phyloP scores from a whole-genome alignment of 2,797 vertebrate species.

The Leptatherina wallacei region DNA sequence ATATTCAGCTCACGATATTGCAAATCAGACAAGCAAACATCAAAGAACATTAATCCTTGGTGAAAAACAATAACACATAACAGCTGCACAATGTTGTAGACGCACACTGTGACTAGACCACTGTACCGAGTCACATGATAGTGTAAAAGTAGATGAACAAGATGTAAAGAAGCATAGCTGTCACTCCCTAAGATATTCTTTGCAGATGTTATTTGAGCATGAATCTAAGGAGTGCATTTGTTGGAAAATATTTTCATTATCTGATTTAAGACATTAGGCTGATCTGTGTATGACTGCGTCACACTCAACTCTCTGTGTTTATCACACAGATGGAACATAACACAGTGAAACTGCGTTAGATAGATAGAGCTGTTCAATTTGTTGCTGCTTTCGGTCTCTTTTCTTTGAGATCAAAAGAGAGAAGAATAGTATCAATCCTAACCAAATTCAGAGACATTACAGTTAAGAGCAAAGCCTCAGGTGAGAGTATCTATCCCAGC shows the following conservation, averaged over 20 bases:
- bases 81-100: no score
- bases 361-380: not conserved
- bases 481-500: slow-evolving; percentile 10
- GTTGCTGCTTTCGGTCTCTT: not conserved
- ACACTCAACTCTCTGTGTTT: slow-evolving; percentile 8
- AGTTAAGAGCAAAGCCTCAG: slow-evolving; percentile 13
- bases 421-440: not conserved
- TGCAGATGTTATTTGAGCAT: not conserved
- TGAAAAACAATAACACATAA: no score
- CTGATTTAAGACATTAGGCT: slow-evolving; percentile 12
- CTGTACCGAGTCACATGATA: no score
- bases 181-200: not conserved
- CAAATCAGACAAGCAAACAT: not conserved
- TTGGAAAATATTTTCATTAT: slow-evolving; percentile 4
- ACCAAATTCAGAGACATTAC: not conserved
- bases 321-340: slow-evolving; percentile 1
- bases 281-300: slow-evolving; percentile 2
- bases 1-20: not conserved
- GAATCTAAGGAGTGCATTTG: slow-evolving; percentile 10
- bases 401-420: not conserved
- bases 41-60: no score
- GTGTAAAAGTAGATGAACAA: no score
- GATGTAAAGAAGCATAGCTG: no score
- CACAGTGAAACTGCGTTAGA: slow-evolving; percentile 14
- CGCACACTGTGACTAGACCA: no score